Evolutionary conservation across 2,888 invertebrate genomes (phyloP).

Genomic region (Chalcis sispes): DNA sequence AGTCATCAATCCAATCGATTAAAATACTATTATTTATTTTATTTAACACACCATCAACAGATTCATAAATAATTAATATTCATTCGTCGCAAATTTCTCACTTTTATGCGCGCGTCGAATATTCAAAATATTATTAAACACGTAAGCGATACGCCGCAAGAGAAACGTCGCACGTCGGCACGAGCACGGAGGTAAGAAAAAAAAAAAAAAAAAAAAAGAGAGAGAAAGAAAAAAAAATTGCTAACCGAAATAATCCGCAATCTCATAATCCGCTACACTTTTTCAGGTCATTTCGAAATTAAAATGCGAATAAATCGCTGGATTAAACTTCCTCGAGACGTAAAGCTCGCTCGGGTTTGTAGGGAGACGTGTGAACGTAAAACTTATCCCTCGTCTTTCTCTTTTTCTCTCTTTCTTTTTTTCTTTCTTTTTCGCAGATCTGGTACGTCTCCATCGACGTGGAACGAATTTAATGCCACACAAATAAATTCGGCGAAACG

Average conservation of each 20-base stretch:
- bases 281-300: slow-evolving; percentile 30
- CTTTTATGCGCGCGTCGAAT: not conserved
- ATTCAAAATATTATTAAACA: slow-evolving; percentile 4
- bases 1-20: too few relatives aligned
- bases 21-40: too few relatives aligned
- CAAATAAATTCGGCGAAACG: slow-evolving; percentile 49
- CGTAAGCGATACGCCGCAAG: not conserved
- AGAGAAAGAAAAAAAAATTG: slow-evolving; percentile 22
- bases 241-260: slow-evolving; percentile 34
- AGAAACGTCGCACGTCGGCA: not conserved
- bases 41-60: too few relatives aligned
- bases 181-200: slow-evolving; percentile 18
- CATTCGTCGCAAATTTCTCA: too few relatives aligned
- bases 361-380: too few relatives aligned
- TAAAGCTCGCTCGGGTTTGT: not conserved
- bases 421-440: too few relatives aligned
- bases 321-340: slow-evolving; percentile 7
- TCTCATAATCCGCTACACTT: slow-evolving; percentile 36
- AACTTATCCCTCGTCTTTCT: too few relatives aligned
- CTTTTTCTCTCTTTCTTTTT: too few relatives aligned
- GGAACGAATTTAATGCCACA: slow-evolving; percentile 47
- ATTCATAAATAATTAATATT: slow-evolving; percentile 36
- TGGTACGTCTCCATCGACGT: slow-evolving; percentile 50
- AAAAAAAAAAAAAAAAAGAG: slow-evolving; percentile 9
- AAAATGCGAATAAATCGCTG: slow-evolving; percentile 32